Conservation (phyloP, 1,140 invertebrate species). For the Pogonomyrmex barbatus region DNA sequence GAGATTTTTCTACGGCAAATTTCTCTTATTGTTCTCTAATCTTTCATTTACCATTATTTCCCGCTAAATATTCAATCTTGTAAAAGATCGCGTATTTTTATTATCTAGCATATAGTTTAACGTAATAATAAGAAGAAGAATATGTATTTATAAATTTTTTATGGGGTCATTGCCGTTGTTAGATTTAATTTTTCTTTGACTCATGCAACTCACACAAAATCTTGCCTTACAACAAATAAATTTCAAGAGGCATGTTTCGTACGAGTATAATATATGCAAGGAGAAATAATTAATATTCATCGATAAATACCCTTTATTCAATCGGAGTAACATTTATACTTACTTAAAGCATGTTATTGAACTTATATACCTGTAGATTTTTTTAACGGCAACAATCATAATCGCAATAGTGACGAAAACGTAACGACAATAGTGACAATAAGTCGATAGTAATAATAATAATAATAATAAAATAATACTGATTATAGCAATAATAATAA, state of each 20-base stretch:
- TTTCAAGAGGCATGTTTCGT: background rate
- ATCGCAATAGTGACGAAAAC: slow-evolving; percentile 82
- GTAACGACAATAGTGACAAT: slow-evolving; percentile 77
- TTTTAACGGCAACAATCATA: slow-evolving; percentile 85
- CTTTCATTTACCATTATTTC: slow-evolving; percentile 11
- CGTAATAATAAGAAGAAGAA: background rate
- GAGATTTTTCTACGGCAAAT: slow-evolving; percentile 43
- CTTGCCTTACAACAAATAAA: background rate
- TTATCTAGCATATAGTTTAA: slow-evolving; percentile 12
- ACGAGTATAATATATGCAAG: background rate
- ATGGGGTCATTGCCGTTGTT: background rate
- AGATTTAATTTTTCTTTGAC: background rate
- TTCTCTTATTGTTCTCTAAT: background rate
- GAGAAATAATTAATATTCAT: slow-evolving; percentile 77
- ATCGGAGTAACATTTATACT: slow-evolving; percentile 87
- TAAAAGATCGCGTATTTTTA: background rate
- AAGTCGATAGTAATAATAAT: slow-evolving; percentile 70
- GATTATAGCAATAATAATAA: slow-evolving; percentile 54
- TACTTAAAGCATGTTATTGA: slow-evolving; percentile 85
- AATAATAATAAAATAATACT: slow-evolving; percentile 62
- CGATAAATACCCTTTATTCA: slow-evolving; percentile 87
- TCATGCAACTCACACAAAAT: background rate
- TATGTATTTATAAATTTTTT: slow-evolving; percentile 1
- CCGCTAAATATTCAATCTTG: background rate
- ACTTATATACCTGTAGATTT: slow-evolving; percentile 85